Conservation (phyloP, 2,113 vertebrate genomes). For the Proteles cristata region DNA sequence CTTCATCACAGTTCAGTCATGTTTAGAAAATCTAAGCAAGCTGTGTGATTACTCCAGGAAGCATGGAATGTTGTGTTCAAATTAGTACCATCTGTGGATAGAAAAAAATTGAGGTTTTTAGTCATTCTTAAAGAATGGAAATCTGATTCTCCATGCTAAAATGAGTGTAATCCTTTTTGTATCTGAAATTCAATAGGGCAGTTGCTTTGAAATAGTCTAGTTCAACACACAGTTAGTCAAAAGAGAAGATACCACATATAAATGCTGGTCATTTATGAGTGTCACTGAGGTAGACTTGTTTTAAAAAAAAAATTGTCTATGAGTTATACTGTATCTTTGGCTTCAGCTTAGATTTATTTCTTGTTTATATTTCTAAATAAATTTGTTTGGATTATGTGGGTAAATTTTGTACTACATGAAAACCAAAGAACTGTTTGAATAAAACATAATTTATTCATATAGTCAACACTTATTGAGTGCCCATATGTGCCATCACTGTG, state of each 20-base stretch:
- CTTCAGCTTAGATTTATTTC: conserved; percentile 46
- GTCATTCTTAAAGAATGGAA: conserved; percentile 89
- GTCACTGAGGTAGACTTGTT: not conserved
- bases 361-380: conserved; percentile 35
- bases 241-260: conserved; percentile 76
- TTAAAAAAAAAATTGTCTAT: not conserved
- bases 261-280: conserved; percentile 70
- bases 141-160: conserved; percentile 88
- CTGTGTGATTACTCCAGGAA: conserved; percentile 85
- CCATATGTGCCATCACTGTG: not conserved
- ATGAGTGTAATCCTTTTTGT: conserved; percentile 88
- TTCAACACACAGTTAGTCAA: conserved; percentile 79
- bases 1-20: conserved; percentile 87
- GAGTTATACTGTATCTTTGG: conserved; percentile 56
- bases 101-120: conserved; percentile 84
- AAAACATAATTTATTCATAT: not conserved
- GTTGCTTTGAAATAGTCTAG: conserved; percentile 84
- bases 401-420: conserved; percentile 44
- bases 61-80: conserved; percentile 87
- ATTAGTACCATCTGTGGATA: conserved; percentile 88
- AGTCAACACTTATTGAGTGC: not conserved
- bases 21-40: conserved; percentile 87
- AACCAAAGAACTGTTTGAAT: conserved; percentile 7
- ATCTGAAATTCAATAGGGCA: conserved; percentile 88
- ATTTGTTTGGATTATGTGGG: conserved; percentile 30